Evolutionary conservation across 1,140 invertebrate genomes (phyloP).

Genomic region (Papilio polyxenes): DNA sequence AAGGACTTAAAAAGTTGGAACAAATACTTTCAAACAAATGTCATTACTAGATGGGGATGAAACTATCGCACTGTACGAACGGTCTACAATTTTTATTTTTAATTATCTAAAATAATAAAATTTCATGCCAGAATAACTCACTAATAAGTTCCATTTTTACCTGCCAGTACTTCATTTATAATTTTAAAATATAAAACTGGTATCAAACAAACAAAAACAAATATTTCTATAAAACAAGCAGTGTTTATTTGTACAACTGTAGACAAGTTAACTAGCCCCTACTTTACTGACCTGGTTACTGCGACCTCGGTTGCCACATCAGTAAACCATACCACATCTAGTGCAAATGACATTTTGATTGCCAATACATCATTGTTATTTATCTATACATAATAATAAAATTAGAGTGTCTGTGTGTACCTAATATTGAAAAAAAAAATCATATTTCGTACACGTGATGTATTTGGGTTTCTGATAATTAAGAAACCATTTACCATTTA

Average conservation of each 20-base stretch:
- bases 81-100: too few species aligned
- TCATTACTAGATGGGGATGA: too few species aligned
- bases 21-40: too few species aligned
- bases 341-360: conserved; percentile 30
- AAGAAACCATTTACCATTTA: too few species aligned
- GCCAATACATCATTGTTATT: conserved; percentile 28
- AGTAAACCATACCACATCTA: conserved; percentile 5
- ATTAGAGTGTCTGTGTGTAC: too few species aligned
- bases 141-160: not conserved
- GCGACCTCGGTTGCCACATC: conserved; percentile 12
- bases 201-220: conserved; percentile 16
- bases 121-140: not conserved
- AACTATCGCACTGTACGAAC: too few species aligned
- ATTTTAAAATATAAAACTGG: not conserved
- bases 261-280: conserved; percentile 8
- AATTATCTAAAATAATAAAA: too few species aligned
- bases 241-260: conserved; percentile 14
- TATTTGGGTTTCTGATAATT: too few species aligned
- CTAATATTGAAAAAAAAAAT: too few species aligned
- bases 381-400: not conserved
- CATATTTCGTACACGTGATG: too few species aligned
- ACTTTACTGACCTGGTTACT: conserved; percentile 26
- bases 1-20: too few species aligned
- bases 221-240: not conserved
- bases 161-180: not conserved